These are phyloP conservation scores for Protobothrops flavoviridis DNA, from an alignment of 2,113 vertebrate species.

Conservation along the genomic window DNA sequence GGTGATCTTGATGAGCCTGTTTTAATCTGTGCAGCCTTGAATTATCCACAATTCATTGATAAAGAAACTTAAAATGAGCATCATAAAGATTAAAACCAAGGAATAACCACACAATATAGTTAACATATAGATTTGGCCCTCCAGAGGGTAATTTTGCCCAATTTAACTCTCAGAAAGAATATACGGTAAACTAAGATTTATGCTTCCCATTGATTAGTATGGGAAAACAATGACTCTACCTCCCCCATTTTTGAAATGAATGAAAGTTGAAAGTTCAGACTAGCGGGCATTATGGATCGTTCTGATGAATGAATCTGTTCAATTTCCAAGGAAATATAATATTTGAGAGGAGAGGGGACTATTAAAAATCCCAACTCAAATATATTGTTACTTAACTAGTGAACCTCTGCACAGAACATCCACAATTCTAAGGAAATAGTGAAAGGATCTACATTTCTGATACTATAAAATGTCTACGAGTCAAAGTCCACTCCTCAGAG, in stretches of 20 bases:
- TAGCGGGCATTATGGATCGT: neutral
- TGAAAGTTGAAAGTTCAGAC: neutral
- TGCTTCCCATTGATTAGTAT: neutral
- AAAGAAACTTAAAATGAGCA: neutral
- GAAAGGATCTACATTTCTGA: neutral
- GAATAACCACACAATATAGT: neutral
- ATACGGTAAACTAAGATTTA: neutral
- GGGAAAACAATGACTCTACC: neutral
- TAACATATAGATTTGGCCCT: neutral
- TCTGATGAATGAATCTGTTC: neutral
- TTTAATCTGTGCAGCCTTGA: neutral
- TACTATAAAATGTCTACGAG: neutral
- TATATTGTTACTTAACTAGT: neutral
- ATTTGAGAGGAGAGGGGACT: neutral
- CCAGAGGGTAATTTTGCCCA: neutral
- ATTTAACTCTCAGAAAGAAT: neutral
- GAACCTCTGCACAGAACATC: neutral
- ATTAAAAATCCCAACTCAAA: neutral
- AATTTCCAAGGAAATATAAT: neutral
- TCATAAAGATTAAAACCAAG: neutral
- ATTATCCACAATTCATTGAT: neutral
- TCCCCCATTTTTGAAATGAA: neutral
- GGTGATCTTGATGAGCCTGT: constrained; percentile 10
- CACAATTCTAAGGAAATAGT: neutral
- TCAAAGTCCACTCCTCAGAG: neutral